A percentile compares a stretch with the other conserved stretches of the same genome.
These are phyloP conservation scores for Branchellion lobata DNA, from an alignment of 2,888 invertebrate species.

Conservation along the genomic window DNA sequence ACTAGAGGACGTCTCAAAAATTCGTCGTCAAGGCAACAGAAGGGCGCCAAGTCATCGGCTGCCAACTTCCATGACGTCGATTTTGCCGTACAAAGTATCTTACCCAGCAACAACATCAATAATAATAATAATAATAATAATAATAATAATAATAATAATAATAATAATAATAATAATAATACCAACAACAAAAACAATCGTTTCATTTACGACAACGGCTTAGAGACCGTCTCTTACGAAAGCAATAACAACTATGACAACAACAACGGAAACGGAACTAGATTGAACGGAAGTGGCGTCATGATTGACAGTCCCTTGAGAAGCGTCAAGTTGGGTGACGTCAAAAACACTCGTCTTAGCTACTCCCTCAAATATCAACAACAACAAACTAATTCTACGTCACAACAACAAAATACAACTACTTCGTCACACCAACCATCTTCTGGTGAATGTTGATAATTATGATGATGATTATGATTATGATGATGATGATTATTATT, in stretches of 20 bases:
- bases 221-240: no score
- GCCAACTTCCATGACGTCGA: neutral
- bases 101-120: neutral
- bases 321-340: neutral
- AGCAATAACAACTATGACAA: no score
- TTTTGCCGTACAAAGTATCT: neutral
- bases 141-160: no score
- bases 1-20: conserved; percentile 9
- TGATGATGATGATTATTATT: neutral
- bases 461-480: neutral
- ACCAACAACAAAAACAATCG: neutral
- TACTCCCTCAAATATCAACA: conserved; percentile 22
- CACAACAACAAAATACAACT: no score
- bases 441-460: neutral
- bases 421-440: neutral
- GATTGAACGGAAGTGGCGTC: neutral
- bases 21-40: neutral
- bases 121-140: neutral
- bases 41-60: neutral
- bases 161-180: no score
- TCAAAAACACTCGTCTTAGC: neutral
- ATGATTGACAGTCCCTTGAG: neutral
- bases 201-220: neutral
- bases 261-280: neutral
- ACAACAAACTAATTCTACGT: no score